phyloP scores from a whole-genome alignment of 2,888 invertebrate genomes.

The Heliothis peltigera region DNA sequence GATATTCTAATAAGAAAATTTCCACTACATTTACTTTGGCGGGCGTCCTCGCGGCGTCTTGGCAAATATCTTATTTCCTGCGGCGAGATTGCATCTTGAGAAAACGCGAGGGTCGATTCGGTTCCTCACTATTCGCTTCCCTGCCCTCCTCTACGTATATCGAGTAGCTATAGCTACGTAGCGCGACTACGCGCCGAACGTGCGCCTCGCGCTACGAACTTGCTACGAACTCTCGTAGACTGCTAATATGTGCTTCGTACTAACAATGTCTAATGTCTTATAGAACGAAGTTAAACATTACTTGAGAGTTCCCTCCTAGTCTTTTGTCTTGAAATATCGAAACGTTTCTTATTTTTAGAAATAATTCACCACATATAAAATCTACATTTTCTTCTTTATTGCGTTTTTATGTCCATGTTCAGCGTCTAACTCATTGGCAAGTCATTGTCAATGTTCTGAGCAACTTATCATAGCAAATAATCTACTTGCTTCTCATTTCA shows the following conservation, averaged over 20 bases:
- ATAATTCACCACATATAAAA: background rate
- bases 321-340: conserved; percentile 10
- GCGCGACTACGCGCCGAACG: conserved; percentile 59
- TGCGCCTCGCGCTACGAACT: conserved; percentile 55
- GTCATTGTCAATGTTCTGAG: too few relatives aligned
- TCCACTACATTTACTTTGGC: conserved; percentile 90
- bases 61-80: conserved; percentile 91
- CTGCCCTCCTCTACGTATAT: conserved; percentile 68
- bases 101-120: conserved; percentile 88
- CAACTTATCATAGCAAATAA: too few relatives aligned
- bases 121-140: conserved; percentile 86
- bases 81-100: conserved; percentile 90
- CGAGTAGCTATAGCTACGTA: conserved; percentile 57
- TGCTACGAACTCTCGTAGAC: conserved; percentile 66
- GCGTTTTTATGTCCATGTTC: background rate
- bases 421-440: too few relatives aligned
- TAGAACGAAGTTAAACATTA: conserved; percentile 52
- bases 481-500: too few relatives aligned
- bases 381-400: background rate
- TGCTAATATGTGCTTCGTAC: conserved; percentile 45
- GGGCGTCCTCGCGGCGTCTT: conserved; percentile 89
- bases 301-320: conserved; percentile 19
- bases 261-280: conserved; percentile 56
- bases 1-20: conserved; percentile 91
- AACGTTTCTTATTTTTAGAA: background rate